Evolutionary conservation across 2,797 vertebrate genomes (phyloP).

Genomic region (Selene dorsalis): DNA sequence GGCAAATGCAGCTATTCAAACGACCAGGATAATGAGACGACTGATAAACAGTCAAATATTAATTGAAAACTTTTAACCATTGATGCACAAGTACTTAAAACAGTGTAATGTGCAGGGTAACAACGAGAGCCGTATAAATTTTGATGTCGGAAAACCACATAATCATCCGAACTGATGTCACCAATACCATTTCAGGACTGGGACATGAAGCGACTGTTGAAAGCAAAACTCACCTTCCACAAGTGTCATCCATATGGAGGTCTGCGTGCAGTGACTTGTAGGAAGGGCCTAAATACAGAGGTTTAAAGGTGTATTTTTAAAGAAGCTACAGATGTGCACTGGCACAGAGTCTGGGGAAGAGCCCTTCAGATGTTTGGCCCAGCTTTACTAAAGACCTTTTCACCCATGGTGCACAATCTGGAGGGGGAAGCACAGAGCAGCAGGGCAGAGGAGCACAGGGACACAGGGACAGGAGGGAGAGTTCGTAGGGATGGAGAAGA

Average conservation of each 20-base stretch:
- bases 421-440: too few relatives aligned
- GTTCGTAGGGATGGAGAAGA: too few relatives aligned
- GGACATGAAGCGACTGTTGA: not conserved
- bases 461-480: too few relatives aligned
- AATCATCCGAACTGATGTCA: not conserved
- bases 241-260: not conserved
- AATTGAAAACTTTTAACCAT: conserved; percentile 39
- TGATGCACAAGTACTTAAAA: conserved; percentile 29
- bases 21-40: conserved; percentile 39
- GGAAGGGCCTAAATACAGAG: not conserved
- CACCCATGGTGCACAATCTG: too few relatives aligned
- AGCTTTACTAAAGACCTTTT: too few relatives aligned
- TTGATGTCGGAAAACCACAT: not conserved
- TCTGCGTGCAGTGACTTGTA: not conserved
- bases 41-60: conserved; percentile 38
- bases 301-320: too few relatives aligned
- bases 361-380: too few relatives aligned
- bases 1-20: conserved; percentile 30
- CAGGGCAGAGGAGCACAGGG: too few relatives aligned
- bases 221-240: not conserved
- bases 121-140: not conserved
- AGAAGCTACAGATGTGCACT: too few relatives aligned
- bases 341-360: too few relatives aligned
- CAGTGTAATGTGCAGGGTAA: conserved; percentile 11
- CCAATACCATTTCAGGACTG: not conserved